Conservation (phyloP, 2,113 vertebrate species). For the Oreamnos americanus region DNA sequence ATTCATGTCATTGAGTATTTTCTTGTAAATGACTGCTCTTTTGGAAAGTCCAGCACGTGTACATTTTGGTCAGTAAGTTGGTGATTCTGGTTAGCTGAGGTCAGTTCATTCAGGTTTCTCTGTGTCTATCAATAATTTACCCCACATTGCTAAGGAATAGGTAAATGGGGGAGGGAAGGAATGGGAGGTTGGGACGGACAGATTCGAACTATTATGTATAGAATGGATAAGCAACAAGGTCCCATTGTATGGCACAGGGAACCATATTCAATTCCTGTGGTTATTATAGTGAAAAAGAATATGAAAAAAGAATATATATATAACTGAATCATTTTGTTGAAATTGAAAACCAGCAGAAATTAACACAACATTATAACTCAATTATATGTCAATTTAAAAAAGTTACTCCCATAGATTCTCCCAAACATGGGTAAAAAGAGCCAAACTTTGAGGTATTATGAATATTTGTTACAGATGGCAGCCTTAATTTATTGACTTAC, state of each 20-base stretch:
- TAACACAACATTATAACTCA: not conserved
- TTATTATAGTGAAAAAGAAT: not conserved
- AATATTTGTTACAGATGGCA: not conserved
- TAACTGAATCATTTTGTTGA: not conserved
- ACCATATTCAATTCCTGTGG: not conserved
- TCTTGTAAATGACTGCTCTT: not conserved
- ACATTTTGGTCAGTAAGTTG: not conserved
- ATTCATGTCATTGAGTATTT: not conserved
- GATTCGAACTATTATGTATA: not conserved
- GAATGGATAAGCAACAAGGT: not conserved
- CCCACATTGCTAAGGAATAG: not conserved
- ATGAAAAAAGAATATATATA: not conserved
- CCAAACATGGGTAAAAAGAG: not conserved
- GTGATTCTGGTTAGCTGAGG: not conserved
- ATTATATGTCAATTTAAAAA: not conserved
- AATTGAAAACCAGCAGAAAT: not conserved
- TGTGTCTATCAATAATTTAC: not conserved
- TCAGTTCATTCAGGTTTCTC: not conserved
- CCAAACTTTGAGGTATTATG: not conserved
- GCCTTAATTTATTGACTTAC: not conserved
- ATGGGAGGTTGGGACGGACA: not conserved
- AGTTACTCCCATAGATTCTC: not conserved
- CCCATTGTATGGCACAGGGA: not conserved
- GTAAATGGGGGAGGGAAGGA: not conserved
- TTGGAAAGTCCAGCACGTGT: not conserved